Evolutionary conservation across 2,113 vertebrate genomes (phyloP).

Genomic region (Strix uralensis): DNA sequence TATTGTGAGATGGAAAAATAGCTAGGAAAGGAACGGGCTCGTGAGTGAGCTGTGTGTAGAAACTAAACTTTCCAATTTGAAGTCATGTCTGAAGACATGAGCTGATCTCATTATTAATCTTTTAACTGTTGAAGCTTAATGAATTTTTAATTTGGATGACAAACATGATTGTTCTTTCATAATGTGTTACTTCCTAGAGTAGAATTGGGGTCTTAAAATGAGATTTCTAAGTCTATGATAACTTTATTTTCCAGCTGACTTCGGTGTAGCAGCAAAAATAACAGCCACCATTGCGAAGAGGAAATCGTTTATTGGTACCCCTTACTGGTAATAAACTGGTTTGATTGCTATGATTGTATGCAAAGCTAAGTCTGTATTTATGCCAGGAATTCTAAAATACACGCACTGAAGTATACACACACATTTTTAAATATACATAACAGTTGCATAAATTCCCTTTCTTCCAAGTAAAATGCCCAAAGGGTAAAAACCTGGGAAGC

Average conservation of each 20-base stretch:
- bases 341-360: neutral
- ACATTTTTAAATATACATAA: neutral
- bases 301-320: slow-evolving; percentile 98
- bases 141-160: neutral
- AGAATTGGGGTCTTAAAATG: neutral
- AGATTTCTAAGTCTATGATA: neutral
- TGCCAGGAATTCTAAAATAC: neutral
- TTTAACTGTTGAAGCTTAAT: neutral
- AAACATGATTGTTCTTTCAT: neutral
- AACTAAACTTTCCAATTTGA: neutral
- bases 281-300: slow-evolving; percentile 98
- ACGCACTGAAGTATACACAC: neutral
- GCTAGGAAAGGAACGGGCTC: neutral
- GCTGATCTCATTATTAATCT: neutral
- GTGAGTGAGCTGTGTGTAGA: neutral
- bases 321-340: slow-evolving; percentile 87
- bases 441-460: neutral
- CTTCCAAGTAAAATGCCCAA: neutral
- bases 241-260: slow-evolving; percentile 84
- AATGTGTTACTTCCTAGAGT: neutral
- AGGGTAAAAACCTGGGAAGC: neutral
- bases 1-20: neutral
- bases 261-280: slow-evolving; percentile 98
- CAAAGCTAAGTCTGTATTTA: neutral
- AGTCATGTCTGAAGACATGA: neutral